These are phyloP conservation scores for Ephialtes manifestator DNA, from an alignment of 2,888 invertebrate species.

Conservation along the genomic window DNA sequence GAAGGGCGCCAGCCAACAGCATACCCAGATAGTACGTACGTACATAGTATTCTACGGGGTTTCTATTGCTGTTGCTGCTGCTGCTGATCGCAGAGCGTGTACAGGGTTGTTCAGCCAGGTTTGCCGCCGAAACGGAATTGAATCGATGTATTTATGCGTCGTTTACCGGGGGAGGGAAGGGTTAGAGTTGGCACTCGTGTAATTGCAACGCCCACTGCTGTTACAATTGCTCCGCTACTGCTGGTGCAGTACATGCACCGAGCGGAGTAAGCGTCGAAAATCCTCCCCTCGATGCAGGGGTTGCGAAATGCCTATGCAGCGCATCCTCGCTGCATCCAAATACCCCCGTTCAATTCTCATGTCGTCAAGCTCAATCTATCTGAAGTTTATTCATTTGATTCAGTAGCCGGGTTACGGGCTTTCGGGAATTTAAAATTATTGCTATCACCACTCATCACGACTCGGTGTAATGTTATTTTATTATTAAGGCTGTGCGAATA, in stretches of 20 bases:
- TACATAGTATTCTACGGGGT: slow-evolving; percentile 57
- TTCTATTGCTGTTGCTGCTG: slow-evolving; percentile 26
- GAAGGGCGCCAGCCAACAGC: slow-evolving; percentile 74
- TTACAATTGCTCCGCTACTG: slow-evolving; percentile 45
- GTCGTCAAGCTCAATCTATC: slow-evolving; percentile 63
- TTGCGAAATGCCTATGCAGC: slow-evolving; percentile 64
- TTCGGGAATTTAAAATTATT: slow-evolving; percentile 66
- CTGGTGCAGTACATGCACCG: slow-evolving; percentile 44
- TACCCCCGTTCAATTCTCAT: slow-evolving; percentile 41
- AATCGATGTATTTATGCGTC: slow-evolving; percentile 86
- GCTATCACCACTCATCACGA: slow-evolving; percentile 47
- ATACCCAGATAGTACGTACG: slow-evolving; percentile 51
- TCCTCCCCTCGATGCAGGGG: slow-evolving; percentile 73
- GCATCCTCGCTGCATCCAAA: slow-evolving; percentile 54
- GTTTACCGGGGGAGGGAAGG: slow-evolving; percentile 83
- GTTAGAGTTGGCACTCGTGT: slow-evolving; percentile 83
- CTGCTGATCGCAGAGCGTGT: slow-evolving; percentile 33
- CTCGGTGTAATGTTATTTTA: slow-evolving; percentile 47
- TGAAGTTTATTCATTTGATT: slow-evolving; percentile 64
- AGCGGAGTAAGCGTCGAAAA: slow-evolving; percentile 71
- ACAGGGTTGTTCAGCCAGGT: slow-evolving; percentile 62
- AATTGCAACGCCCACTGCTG: slow-evolving; percentile 80
- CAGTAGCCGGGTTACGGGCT: slow-evolving; percentile 18
- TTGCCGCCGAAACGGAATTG: slow-evolving; percentile 85
- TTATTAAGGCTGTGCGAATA: too few species aligned